A percentile compares a stretch with the other conserved stretches of the same genome.
These are phyloP conservation scores for Drosophila affinis DNA, from an alignment of 2,888 invertebrate genomes.

Conservation along the genomic window DNA sequence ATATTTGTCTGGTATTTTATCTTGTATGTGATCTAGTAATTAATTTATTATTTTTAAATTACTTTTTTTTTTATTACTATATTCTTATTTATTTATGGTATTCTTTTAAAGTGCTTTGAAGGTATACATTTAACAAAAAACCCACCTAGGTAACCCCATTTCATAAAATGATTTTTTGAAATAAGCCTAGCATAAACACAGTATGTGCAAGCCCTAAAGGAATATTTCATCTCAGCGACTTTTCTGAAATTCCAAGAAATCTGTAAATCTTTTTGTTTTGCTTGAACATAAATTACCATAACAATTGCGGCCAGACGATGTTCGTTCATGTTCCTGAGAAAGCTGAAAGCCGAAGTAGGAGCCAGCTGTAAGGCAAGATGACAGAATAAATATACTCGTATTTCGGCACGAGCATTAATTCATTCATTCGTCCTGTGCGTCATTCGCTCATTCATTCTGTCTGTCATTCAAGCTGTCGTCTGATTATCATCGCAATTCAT, in stretches of 20 bases:
- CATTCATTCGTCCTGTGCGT: slow-evolving; percentile 6
- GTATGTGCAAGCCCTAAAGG: neutral
- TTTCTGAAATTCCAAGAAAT: neutral
- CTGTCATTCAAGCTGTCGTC: neutral
- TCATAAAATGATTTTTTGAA: no score
- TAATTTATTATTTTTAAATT: no score
- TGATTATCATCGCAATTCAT: slow-evolving; percentile 18
- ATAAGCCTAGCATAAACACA: no score
- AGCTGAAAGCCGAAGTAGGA: neutral
- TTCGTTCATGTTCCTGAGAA: neutral
- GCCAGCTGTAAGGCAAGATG: neutral
- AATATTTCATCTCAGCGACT: neutral
- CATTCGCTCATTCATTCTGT: neutral
- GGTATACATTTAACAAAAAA: no score
- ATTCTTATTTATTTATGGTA: no score
- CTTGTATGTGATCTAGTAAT: no score
- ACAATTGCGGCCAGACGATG: neutral
- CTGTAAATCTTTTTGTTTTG: neutral
- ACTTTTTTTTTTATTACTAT: no score
- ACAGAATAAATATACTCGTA: slow-evolving; percentile 8
- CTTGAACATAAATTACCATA: neutral
- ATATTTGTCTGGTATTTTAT: no score
- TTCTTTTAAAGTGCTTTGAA: no score
- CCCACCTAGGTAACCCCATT: no score
- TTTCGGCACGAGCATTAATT: slow-evolving; percentile 7